phyloP scores from a whole-genome alignment of 1,140 invertebrate species.

The Sarcophaga peregrina region DNA sequence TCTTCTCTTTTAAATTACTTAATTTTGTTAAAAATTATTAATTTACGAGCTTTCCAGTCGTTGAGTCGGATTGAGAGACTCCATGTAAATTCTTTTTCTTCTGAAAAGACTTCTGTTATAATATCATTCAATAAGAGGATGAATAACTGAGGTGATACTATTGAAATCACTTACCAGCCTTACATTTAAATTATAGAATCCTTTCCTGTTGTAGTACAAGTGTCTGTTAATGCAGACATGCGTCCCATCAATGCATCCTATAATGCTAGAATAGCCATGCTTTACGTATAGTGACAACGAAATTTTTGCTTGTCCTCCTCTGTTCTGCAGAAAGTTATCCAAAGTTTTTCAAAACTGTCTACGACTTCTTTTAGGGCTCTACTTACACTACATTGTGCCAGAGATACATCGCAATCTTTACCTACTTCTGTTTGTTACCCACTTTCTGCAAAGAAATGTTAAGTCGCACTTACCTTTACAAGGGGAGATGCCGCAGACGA shows the following conservation, averaged over 20 bases:
- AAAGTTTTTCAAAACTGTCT: conserved; percentile 29
- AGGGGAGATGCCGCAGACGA: conserved; percentile 12
- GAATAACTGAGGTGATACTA: too few species aligned
- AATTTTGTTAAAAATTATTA: too few species aligned
- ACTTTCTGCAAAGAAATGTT: conserved; percentile 38
- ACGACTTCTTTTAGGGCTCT: conserved; percentile 23
- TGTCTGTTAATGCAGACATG: too few species aligned
- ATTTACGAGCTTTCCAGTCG: too few species aligned
- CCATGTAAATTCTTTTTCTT: too few species aligned
- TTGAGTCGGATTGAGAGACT: too few species aligned
- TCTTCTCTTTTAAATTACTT: too few species aligned
- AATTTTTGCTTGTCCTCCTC: conserved; percentile 13
- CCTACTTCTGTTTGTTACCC: conserved; percentile 44
- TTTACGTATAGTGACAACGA: not conserved
- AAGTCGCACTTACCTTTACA: conserved; percentile 25
- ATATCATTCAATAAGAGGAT: too few species aligned
- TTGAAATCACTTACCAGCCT: too few species aligned
- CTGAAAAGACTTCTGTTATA: too few species aligned
- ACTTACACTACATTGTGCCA: conserved; percentile 23
- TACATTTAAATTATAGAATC: too few species aligned
- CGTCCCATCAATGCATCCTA: conserved; percentile 31
- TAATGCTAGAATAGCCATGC: conserved; percentile 6
- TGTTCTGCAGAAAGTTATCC: not conserved
- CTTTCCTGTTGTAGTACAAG: too few species aligned
- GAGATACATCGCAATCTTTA: conserved; percentile 32